phyloP scores from a whole-genome alignment of 2,113 vertebrate species.

The Otocyon megalotis region DNA sequence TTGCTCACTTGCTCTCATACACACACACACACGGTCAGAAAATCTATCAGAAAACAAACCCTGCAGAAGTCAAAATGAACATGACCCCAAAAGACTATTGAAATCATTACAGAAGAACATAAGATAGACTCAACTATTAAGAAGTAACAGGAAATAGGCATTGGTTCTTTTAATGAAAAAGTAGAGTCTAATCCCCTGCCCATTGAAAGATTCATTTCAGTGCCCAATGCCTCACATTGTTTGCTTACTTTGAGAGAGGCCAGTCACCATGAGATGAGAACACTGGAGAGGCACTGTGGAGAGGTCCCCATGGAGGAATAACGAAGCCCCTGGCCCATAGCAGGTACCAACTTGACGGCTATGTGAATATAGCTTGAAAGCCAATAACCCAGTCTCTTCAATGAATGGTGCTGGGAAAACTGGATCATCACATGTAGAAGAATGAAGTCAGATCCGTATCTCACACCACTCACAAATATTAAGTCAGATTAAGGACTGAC shows the following conservation, averaged over 20 bases:
- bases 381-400: neutral
- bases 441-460: neutral
- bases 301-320: accelerated
- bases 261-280: neutral
- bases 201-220: neutral
- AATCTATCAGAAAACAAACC: neutral
- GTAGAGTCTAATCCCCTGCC: neutral
- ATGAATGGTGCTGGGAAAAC: neutral
- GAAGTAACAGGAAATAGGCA: neutral
- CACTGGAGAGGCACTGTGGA: neutral
- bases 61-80: neutral
- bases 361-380: neutral
- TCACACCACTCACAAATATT: neutral
- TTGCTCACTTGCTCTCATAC: neutral
- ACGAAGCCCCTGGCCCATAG: neutral
- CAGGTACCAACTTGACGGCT: neutral
- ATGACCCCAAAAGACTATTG: neutral
- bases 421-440: neutral
- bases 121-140: neutral
- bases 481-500: neutral
- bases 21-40: neutral
- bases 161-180: neutral
- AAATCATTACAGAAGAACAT: neutral
- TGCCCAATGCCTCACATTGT: neutral
- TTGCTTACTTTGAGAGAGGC: neutral